Conservation (phyloP, 1,140 invertebrate genomes). For the Drosophila biarmipes region DNA sequence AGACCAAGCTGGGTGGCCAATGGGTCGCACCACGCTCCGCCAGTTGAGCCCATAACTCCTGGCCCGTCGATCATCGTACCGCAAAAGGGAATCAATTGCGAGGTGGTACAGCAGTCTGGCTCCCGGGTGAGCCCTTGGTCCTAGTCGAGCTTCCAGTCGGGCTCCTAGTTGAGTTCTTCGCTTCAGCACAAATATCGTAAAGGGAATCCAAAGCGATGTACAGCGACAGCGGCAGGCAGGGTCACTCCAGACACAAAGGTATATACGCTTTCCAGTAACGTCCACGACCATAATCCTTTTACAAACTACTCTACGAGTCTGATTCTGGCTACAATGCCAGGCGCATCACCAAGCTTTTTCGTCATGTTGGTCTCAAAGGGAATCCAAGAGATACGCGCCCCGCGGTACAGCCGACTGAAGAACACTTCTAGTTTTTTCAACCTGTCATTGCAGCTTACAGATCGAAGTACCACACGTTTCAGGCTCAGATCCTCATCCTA, state of each 20-base stretch:
- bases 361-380: slow-evolving; percentile 73
- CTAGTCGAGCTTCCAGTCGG: slow-evolving; percentile 29
- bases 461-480: slow-evolving; percentile 2
- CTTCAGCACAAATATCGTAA: slow-evolving; percentile 57
- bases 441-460: slow-evolving; percentile 25
- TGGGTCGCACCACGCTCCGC: slow-evolving; percentile 58
- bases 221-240: slow-evolving; percentile 65
- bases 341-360: slow-evolving; percentile 15
- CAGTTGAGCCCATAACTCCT: slow-evolving; percentile 78
- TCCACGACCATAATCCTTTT: not conserved
- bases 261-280: slow-evolving; percentile 41
- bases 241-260: slow-evolving; percentile 28
- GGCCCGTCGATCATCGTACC: slow-evolving; percentile 73
- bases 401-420: slow-evolving; percentile 44
- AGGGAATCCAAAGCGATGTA: slow-evolving; percentile 76
- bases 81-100: slow-evolving; percentile 79
- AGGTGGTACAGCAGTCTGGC: slow-evolving; percentile 74
- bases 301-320: slow-evolving; percentile 13
- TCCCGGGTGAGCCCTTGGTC: slow-evolving; percentile 31
- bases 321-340: slow-evolving; percentile 14
- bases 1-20: slow-evolving; percentile 56
- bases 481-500: slow-evolving; percentile 1
- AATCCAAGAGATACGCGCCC: slow-evolving; percentile 80
- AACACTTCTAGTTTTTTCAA: slow-evolving; percentile 42
- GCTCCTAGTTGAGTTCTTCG: slow-evolving; percentile 20